Evolutionary conservation across 2,888 invertebrate species (phyloP).

Genomic region (Parnassius glacialis): DNA sequence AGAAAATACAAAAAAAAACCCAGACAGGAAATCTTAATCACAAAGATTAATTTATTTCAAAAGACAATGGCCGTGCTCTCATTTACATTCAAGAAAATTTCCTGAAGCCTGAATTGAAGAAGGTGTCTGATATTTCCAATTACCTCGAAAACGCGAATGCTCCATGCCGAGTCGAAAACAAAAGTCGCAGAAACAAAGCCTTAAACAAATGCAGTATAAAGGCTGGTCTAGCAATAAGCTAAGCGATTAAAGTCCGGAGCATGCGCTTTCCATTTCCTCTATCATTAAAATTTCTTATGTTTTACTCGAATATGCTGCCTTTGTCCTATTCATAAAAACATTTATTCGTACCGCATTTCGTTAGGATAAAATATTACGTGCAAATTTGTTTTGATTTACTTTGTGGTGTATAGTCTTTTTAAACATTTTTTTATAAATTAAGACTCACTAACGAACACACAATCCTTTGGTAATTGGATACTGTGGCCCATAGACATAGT

Average conservation of each 20-base stretch:
- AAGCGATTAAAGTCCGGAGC: constrained; percentile 33
- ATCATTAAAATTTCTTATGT: constrained; percentile 24
- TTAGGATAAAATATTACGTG: background rate
- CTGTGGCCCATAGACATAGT: no score
- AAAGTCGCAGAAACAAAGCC: constrained; percentile 8
- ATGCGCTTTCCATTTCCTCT: constrained; percentile 26
- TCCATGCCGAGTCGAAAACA: constrained; percentile 9
- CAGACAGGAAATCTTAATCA: constrained; percentile 9
- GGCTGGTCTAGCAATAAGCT: constrained; percentile 31
- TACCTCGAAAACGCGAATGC: constrained; percentile 7
- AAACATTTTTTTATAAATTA: no score
- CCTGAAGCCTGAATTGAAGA: constrained; percentile 6
- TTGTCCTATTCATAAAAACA: background rate
- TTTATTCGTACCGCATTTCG: background rate
- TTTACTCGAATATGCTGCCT: constrained; percentile 4
- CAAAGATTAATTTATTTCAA: constrained; percentile 3
- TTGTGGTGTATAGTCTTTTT: no score
- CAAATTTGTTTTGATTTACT: no score
- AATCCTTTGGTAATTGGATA: no score
- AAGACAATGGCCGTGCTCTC: background rate
- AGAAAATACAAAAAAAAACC: background rate
- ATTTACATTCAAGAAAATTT: constrained; percentile 10
- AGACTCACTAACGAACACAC: no score
- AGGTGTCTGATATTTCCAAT: constrained; percentile 17
- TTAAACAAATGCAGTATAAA: constrained; percentile 30